These are phyloP conservation scores for Embiotoca jacksoni DNA, from an alignment of 2,113 vertebrate species.

Conservation along the genomic window DNA sequence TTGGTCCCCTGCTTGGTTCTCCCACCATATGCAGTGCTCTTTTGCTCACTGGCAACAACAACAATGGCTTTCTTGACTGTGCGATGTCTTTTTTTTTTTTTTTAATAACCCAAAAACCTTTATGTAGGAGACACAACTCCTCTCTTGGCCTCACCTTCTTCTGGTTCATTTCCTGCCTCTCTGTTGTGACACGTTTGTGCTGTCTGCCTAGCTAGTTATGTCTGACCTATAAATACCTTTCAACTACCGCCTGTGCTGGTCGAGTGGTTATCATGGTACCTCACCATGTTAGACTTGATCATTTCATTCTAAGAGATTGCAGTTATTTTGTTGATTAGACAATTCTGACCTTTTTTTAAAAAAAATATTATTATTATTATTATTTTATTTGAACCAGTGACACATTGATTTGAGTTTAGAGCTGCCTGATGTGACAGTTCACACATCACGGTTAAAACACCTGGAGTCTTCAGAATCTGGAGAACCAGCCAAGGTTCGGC, in stretches of 20 bases:
- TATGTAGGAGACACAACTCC: too few relatives aligned
- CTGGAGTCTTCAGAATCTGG: constrained; percentile 22
- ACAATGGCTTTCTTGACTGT: too few relatives aligned
- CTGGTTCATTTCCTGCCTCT: too few relatives aligned
- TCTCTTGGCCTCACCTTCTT: too few relatives aligned
- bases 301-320: neutral
- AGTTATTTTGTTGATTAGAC: constrained; percentile 18
- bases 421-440: constrained; percentile 7
- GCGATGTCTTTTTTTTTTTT: too few relatives aligned
- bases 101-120: too few relatives aligned
- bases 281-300: neutral
- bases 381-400: neutral
- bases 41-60: too few relatives aligned
- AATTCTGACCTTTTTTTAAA: constrained; percentile 1
- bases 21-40: too few relatives aligned
- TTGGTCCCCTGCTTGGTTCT: too few relatives aligned
- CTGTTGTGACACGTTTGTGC: too few relatives aligned
- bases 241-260: neutral
- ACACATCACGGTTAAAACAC: constrained; percentile 32
- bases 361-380: too few relatives aligned
- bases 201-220: neutral
- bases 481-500: constrained; percentile 29
- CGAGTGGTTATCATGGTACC: neutral
- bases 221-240: neutral
- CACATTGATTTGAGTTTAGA: constrained; percentile 14